Percentiles rank a stretch among this genome's conserved stretches.
Evolutionary conservation across 2,113 vertebrate species (phyloP).

Genomic region (Hydropotes inermis): DNA sequence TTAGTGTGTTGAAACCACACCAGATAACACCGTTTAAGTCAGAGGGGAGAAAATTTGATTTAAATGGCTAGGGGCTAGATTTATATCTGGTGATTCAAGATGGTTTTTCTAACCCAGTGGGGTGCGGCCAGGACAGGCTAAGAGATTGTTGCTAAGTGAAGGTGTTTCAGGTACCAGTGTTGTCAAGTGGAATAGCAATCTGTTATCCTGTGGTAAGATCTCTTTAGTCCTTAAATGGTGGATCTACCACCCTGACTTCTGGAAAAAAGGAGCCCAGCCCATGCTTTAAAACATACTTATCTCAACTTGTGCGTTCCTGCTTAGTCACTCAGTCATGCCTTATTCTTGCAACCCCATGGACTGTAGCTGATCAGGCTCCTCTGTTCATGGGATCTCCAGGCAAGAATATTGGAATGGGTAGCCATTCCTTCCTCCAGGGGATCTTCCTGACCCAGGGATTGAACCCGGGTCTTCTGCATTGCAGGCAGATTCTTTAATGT

Average conservation of each 20-base stretch:
- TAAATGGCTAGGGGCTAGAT: neutral
- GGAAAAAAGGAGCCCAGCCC: neutral
- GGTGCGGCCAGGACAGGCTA: neutral
- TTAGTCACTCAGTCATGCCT: neutral
- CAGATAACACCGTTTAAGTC: neutral
- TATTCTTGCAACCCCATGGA: neutral
- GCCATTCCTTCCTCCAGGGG: neutral
- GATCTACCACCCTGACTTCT: neutral
- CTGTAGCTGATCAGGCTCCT: neutral
- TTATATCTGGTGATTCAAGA: neutral
- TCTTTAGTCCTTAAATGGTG: neutral
- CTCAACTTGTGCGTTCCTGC: neutral
- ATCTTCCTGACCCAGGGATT: neutral
- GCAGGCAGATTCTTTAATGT: neutral
- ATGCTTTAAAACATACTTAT: neutral
- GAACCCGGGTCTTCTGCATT: neutral
- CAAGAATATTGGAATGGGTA: neutral
- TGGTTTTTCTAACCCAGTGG: neutral
- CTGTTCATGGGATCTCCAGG: neutral
- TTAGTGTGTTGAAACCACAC: neutral
- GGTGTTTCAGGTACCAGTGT: neutral
- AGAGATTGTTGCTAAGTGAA: slow-evolving; percentile 13
- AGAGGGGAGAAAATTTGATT: neutral
- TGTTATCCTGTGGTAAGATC: neutral
- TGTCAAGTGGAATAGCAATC: neutral